Base-by-base conservation (phyloP, 2,797 vertebrate genomes). In the Danio kyathit region DNA sequence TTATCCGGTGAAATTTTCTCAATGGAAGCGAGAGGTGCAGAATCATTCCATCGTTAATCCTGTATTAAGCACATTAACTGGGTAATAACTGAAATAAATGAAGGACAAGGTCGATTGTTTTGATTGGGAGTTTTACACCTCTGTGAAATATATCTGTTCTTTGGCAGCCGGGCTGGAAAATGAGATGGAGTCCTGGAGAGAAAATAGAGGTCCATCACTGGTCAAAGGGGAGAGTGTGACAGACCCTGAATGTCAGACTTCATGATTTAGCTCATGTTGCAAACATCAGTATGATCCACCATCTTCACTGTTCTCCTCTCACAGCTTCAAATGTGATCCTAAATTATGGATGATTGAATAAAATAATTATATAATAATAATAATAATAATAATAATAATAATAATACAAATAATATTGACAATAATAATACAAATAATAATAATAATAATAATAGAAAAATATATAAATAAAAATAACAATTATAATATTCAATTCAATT, bases 181-280 rank as follows among this genome's bases (percentile, higher is more conserved):
- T 88, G 83, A 91, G 88, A 89, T 80, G 86, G 83, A 79, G 85
- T 89, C 84, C 54, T 71, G 52, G 76, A 73, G 85, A 87, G 83
- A 88, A 86, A 71, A 84, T 59, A 87, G 80, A 85, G 86, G 82
- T 82, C 83, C 57, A 46, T 69, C 77, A 82, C 76, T 84, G 91
- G 90, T 92, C 90, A 90, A 82, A 77, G 86, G 82, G 82, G 84
- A 79, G 85, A 86, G 85, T 83, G 70, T 85, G 88, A 88, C 90
- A 89, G 89, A 90, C 87, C 90, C 88, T 84, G 82, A 11, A 84
- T 86, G 85, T 91, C 88, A 89, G 83, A 74, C 75, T 19, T 78
- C 21, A 67, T 92, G 91, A 92, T 92, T 93, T 92, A 89, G 83
- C 83, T 88, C 74, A 77, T 86, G 78, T 88, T 89, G 87, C 49